phyloP scores from a whole-genome alignment of 1,140 invertebrate genomes.

The Cyphomyrmex costatus region DNA sequence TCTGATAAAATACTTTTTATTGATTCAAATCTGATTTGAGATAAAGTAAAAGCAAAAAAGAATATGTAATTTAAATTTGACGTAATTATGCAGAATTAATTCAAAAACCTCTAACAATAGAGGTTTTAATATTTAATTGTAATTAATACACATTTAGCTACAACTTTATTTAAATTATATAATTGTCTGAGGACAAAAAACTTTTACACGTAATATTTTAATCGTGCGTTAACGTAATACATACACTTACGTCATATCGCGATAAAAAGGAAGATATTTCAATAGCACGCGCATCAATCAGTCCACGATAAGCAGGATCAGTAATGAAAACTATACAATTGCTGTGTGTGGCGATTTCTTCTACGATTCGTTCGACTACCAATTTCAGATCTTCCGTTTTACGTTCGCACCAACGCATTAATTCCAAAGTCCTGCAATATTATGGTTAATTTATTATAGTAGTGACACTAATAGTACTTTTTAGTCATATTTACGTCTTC shows the following conservation, averaged over 20 bases:
- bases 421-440: slow-evolving; percentile 25
- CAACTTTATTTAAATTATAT: neutral
- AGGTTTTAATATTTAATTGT: neutral
- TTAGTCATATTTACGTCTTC: no score
- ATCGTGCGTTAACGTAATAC: neutral
- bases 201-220: neutral
- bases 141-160: neutral
- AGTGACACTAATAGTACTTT: no score
- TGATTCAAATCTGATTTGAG: neutral
- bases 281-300: slow-evolving; percentile 67
- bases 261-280: slow-evolving; percentile 58
- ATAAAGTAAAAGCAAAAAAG: neutral
- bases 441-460: neutral
- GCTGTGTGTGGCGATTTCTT: slow-evolving; percentile 76
- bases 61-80: neutral
- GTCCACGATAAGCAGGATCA: slow-evolving; percentile 78
- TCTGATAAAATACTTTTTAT: neutral
- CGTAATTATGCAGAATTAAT: neutral
- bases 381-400: slow-evolving; percentile 68
- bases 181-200: neutral
- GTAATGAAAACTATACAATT: slow-evolving; percentile 81
- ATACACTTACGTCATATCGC: slow-evolving; percentile 76
- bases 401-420: slow-evolving; percentile 86
- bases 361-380: slow-evolving; percentile 73
- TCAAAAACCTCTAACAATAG: no score